Evolutionary conservation across 2,888 invertebrate species (phyloP), one percentile per base, ranked within the genome.

Genomic region (Volucella zonaria): DNA sequence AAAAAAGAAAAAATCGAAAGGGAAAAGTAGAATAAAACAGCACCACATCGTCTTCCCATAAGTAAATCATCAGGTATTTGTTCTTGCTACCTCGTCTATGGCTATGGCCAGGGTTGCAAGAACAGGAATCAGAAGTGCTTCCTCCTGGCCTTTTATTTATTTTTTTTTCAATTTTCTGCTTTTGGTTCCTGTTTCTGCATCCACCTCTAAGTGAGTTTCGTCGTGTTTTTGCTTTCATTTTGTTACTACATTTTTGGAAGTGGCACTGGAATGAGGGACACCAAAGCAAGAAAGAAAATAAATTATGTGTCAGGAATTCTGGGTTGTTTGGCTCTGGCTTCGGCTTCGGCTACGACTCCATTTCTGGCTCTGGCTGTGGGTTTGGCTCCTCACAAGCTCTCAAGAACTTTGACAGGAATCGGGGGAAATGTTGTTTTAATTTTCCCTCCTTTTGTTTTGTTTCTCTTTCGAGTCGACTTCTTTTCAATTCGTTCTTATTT

Each of bases 351-450:
- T 23, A 1, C 18, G 6, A 1, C 31, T 23, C 18, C 2, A 2
- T 1, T 2, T 31, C 31, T 31, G 31, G 31, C 31, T 31, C 31
- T 31, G 31, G 31, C 31, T 31, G 31, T 31, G 31, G 31, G 31
- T 31, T 31, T 6, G 58, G 58, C 67, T 18, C 51, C 43, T 47
- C 15, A 52, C 18, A 56, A 74, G 47, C 79, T 67, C 61, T 76
- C 42, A 81, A 73, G 71, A 71, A 85, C 76, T 81, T 73, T 85
- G 81, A 77, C 81, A 77, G 85, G 81, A 77, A 81, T 67, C 76
- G 38, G 68, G 76, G 73, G 83, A 77, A 85, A 81, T 76, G 77
- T 76, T 85, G 76, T 81, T 81, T 81, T 81, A 85, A 85, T 85
- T 76, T 77, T 73, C 56, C 62, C 54, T 70, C 47, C 42, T 49